A percentile compares a stretch with the other conserved stretches of the same genome.
These are phyloP conservation scores for Myrmecobius fasciatus DNA, from an alignment of 2,113 vertebrate species.

Conservation along the genomic window DNA sequence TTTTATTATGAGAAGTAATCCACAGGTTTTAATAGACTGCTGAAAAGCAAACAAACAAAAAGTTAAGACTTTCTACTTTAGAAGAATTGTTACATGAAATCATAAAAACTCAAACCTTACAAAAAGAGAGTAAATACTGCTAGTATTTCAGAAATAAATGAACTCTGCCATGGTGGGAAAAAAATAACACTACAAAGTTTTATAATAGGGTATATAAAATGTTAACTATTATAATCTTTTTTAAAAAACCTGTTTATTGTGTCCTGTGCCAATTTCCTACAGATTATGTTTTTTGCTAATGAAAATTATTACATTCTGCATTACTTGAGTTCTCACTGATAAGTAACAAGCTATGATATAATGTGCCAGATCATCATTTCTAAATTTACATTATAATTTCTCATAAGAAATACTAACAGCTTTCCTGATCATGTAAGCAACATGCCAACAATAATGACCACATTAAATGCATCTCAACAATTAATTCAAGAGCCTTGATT, in stretches of 20 bases:
- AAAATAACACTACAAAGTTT: constrained; percentile 2
- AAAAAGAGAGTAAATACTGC: background rate
- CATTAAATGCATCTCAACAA: background rate
- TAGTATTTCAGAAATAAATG: background rate
- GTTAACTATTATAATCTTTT: constrained; percentile 11
- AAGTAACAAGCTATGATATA: constrained; percentile 4
- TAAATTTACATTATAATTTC: constrained; percentile 8
- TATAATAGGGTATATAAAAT: background rate
- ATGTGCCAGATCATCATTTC: constrained; percentile 16
- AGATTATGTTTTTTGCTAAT: background rate
- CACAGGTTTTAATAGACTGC: background rate
- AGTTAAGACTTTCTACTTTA: background rate
- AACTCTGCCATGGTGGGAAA: background rate
- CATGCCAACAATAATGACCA: background rate
- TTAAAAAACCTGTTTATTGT: background rate
- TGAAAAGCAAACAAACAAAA: background rate
- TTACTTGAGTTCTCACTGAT: constrained; percentile 24
- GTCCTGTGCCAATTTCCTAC: background rate
- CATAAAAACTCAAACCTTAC: background rate
- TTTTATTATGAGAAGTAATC: background rate
- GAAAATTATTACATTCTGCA: background rate
- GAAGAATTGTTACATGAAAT: background rate
- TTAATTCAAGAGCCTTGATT: background rate
- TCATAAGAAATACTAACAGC: constrained; percentile 11
- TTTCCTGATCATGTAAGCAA: constrained; percentile 18